These are phyloP conservation scores for Sebastes elongatus DNA, from an alignment of 2,797 vertebrate genomes.

Conservation along the genomic window DNA sequence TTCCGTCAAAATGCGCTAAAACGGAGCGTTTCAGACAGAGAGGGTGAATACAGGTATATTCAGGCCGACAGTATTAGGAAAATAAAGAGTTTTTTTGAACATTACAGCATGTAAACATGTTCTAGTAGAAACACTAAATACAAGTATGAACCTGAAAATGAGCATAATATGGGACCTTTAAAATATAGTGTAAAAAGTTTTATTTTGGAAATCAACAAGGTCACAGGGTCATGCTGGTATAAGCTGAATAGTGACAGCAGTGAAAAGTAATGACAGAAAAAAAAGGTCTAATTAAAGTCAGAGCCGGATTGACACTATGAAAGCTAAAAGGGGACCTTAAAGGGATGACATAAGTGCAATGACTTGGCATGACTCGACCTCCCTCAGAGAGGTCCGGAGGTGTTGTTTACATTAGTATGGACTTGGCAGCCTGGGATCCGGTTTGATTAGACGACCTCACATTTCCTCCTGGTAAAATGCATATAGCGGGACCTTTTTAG, in stretches of 20 bases:
- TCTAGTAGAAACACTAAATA: too few relatives aligned
- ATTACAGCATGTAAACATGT: too few relatives aligned
- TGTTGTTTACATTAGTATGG: slow-evolving; percentile 76
- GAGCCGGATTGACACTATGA: slow-evolving; percentile 33
- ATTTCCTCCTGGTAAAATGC: slow-evolving; percentile 60
- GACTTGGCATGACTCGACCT: slow-evolving; percentile 52
- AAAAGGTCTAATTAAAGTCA: slow-evolving; percentile 32
- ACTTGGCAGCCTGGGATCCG: slow-evolving; percentile 63
- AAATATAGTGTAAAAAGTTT: neutral
- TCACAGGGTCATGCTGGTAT: neutral
- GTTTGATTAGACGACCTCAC: slow-evolving; percentile 49
- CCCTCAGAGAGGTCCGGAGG: slow-evolving; percentile 52
- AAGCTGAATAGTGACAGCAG: neutral
- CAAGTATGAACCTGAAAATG: too few relatives aligned
- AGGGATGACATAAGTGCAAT: slow-evolving; percentile 57
- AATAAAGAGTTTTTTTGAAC: too few relatives aligned
- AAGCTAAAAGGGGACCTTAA: slow-evolving; percentile 32
- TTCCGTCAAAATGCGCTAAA: too few relatives aligned
- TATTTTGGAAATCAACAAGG: neutral
- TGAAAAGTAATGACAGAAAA: slow-evolving; percentile 11
- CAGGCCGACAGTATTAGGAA: too few relatives aligned
- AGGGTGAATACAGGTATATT: too few relatives aligned
- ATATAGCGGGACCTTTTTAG: slow-evolving; percentile 60
- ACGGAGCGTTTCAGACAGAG: too few relatives aligned
- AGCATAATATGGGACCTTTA: too few relatives aligned